A percentile compares a stretch with the other conserved stretches of the same genome.
phyloP scores from a whole-genome alignment of 2,113 vertebrate genomes.

The Danionella cerebrum region DNA sequence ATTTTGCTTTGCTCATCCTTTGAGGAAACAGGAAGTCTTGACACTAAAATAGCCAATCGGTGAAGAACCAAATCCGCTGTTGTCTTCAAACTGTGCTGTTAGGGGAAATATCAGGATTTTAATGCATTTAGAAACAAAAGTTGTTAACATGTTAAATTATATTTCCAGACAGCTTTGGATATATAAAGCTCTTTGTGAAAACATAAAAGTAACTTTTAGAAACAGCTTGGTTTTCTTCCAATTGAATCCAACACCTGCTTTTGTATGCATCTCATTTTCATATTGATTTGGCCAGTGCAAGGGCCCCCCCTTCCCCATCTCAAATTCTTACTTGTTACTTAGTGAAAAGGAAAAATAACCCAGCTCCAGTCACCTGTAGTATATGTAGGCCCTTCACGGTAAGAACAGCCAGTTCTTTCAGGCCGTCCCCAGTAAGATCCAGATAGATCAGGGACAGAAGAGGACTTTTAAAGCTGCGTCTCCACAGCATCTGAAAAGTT shows the following conservation, averaged over 20 bases:
- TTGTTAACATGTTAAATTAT: no score
- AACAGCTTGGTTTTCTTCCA: no score
- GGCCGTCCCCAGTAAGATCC: constrained; percentile 78
- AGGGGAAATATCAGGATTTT: not conserved
- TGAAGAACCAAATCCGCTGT: constrained; percentile 60
- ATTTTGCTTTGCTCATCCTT: constrained; percentile 28
- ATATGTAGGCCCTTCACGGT: constrained; percentile 83
- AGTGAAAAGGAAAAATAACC: not conserved
- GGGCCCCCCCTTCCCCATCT: no score
- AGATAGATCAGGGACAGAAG: constrained; percentile 76
- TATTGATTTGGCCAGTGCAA: no score
- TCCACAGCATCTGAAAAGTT: constrained; percentile 73
- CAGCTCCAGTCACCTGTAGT: constrained; percentile 66
- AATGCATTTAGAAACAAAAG: not conserved
- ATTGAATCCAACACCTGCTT: no score
- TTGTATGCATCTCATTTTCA: no score
- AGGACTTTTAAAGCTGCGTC: constrained; percentile 77
- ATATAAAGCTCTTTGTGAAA: no score
- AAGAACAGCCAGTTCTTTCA: constrained; percentile 76
- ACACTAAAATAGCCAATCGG: constrained; percentile 49
- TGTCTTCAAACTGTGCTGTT: constrained; percentile 60
- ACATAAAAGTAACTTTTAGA: no score
- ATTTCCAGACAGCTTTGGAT: no score
- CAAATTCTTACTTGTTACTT: no score
- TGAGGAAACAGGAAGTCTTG: constrained; percentile 23